A percentile compares a stretch with the other conserved stretches of the same genome.
These are phyloP conservation scores for Orycteropus afer DNA, from an alignment of 2,113 vertebrate species.

Conservation along the genomic window DNA sequence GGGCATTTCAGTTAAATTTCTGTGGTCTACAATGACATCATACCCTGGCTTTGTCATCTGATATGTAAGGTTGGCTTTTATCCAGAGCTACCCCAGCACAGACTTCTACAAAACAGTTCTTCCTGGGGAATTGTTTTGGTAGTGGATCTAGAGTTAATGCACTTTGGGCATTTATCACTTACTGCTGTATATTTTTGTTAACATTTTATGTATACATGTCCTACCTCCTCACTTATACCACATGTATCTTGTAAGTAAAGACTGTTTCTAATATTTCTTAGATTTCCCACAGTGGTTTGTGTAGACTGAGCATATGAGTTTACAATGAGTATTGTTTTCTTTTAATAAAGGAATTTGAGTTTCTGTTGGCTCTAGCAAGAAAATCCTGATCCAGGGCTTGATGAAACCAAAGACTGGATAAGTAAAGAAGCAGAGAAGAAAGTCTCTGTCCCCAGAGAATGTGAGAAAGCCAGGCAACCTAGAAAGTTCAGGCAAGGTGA, in stretches of 20 bases:
- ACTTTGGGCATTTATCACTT: background rate
- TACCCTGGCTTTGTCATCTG: background rate
- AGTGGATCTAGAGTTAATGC: background rate
- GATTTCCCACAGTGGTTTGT: background rate
- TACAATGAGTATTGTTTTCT: background rate
- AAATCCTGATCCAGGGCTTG: background rate
- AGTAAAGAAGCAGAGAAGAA: background rate
- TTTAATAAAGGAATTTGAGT: background rate
- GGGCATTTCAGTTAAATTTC: background rate
- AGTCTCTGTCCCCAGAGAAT: background rate
- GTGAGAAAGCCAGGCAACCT: background rate
- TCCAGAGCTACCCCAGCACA: background rate
- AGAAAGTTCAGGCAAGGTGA: background rate
- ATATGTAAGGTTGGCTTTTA: background rate
- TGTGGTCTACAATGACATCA: background rate
- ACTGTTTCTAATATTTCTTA: background rate
- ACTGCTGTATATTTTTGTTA: background rate
- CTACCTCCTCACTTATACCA: background rate
- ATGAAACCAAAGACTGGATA: slow-evolving; percentile 4
- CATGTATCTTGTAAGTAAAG: background rate
- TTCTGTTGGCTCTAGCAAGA: background rate
- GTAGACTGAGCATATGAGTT: background rate
- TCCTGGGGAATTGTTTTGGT: background rate
- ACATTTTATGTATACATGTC: slow-evolving; percentile 9
- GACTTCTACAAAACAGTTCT: background rate